Conservation (phyloP, 2,113 vertebrate genomes). For the Vombatus ursinus region DNA sequence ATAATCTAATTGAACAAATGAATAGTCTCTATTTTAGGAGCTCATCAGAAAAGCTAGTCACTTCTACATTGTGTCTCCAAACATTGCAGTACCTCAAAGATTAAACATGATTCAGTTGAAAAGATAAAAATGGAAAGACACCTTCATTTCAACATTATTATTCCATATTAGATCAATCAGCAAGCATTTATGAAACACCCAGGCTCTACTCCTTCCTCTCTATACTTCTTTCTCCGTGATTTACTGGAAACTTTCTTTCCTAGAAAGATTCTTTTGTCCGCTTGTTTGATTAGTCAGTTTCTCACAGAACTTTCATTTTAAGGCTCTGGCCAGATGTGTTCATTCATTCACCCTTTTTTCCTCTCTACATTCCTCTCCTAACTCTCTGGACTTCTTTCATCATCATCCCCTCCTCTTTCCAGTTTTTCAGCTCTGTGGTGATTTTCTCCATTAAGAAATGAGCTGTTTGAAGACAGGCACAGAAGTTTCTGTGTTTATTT, state of each 20-base stretch:
- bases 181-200: background rate
- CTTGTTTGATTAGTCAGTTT: background rate
- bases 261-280: background rate
- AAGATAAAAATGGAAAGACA: background rate
- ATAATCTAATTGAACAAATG: slow-evolving; percentile 33
- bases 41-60: background rate
- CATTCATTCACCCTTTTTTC: background rate
- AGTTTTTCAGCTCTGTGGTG: background rate
- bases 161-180: background rate
- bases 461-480: background rate
- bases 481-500: too few species aligned
- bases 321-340: background rate
- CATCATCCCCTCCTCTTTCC: background rate
- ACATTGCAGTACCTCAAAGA: background rate
- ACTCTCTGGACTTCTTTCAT: background rate
- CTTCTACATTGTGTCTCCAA: background rate
- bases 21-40: slow-evolving; percentile 28
- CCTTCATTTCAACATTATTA: background rate
- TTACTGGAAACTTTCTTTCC: background rate
- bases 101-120: background rate
- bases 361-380: background rate
- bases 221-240: background rate
- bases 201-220: background rate
- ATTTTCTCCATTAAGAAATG: background rate
- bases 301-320: background rate